Base-by-base conservation (phyloP, 2,113 vertebrate genomes). In the Mixornis gularis region DNA sequence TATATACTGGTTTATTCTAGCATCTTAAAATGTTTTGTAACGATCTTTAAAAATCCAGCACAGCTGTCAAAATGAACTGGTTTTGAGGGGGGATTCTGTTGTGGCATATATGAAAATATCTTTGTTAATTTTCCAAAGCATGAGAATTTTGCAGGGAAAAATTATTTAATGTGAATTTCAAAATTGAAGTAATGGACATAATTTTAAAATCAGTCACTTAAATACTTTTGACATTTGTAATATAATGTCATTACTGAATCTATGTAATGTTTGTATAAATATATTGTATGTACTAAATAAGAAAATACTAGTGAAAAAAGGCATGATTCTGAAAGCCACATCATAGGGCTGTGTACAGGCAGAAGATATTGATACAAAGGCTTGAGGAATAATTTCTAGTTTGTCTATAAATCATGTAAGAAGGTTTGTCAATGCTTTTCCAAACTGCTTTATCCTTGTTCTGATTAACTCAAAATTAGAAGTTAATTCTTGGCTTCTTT, bases 401-500 rank as follows among this genome's bases (percentile, higher is more conserved):
- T 93, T 89, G 30, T 53, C 44, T 71, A 44, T 60, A 79, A 68
- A 82, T 41, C 3, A 0, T 52, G 44, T 72, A 60, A 69, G 62
- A 60, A 82, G 38, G 29, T 89, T 66, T 69, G 51, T 64, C 79
- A 44, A 17, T 76, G 66, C 32, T 71, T 88, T 76, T 84, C 44
- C 43, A 55, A 64, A 85, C 43, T 71, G 27, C 40, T 88, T 90
- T 80, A 56, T 77, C 34, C 48, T 88, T 86, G 19, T 86, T 86
- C 79, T 81, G 69, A 84, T 71, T 87, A 90, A 58, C 27, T 72
- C 36, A 74, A 80, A 95, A 92, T 66, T 52, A 86, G 53, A 76
- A 95, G 41, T 79, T 91, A 85, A 95, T 79, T 92, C 63, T 66
- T 89, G 49, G 46, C 55, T 79, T 91, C 65, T 86, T 74, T 89